A percentile compares a stretch with the other conserved stretches of the same genome.
Evolutionary conservation across 2,797 vertebrate genomes (phyloP).

Genomic region (Alfaro cultratus): DNA sequence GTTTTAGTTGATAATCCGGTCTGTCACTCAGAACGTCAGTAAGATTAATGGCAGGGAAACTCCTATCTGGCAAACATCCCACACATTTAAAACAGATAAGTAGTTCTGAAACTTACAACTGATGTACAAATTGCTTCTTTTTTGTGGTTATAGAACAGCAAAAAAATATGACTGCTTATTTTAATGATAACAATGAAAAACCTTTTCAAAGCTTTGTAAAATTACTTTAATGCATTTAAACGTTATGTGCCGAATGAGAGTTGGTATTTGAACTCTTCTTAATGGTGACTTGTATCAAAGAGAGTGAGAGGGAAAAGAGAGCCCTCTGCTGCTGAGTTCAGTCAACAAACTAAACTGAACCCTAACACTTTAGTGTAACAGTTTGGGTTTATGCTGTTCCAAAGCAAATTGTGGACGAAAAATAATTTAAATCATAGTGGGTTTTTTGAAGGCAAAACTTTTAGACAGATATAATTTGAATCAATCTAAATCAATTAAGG

Average conservation of each 20-base stretch:
- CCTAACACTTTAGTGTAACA: neutral
- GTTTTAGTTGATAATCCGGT: conserved; percentile 76
- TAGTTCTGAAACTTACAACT: conserved; percentile 42
- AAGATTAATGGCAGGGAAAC: conserved; percentile 78
- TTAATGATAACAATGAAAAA: neutral
- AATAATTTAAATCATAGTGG: neutral
- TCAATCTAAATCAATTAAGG: neutral
- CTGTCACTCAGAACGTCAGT: conserved; percentile 69
- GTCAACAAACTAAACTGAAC: conserved; percentile 12
- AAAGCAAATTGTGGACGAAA: neutral
- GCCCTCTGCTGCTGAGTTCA: conserved; percentile 64
- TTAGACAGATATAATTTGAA: neutral
- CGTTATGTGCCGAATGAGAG: neutral
- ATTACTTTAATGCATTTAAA: neutral
- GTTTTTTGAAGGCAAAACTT: neutral
- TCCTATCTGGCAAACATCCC: conserved; percentile 69
- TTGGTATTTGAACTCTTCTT: conserved; percentile 18
- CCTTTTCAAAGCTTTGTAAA: neutral
- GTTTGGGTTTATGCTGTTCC: neutral
- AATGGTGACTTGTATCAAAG: conserved; percentile 35
- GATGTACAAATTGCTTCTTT: conserved; percentile 18
- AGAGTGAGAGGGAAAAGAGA: conserved; percentile 52
- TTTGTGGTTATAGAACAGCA: neutral
- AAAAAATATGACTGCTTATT: neutral
- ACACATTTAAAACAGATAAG: conserved; percentile 76